Conservation (phyloP, 2,113 vertebrate species). For the Malurus elegans region DNA sequence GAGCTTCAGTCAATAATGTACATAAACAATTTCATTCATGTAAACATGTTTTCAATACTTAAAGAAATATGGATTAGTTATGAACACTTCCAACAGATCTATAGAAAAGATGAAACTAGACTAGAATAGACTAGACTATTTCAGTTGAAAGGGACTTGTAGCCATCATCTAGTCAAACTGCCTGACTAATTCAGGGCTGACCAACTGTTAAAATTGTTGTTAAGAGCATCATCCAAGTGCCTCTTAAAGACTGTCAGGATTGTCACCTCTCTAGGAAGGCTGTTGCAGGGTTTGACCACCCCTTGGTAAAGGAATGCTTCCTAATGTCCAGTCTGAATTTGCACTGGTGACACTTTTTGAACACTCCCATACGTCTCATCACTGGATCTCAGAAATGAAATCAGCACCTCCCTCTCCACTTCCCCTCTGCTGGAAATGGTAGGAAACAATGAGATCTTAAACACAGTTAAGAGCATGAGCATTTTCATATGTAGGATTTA, state of each 20-base stretch:
- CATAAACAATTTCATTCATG: background rate
- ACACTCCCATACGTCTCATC: background rate
- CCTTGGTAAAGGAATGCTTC: background rate
- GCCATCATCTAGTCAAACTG: background rate
- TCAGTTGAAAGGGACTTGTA: background rate
- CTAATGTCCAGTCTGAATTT: background rate
- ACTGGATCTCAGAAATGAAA: background rate
- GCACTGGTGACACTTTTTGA: background rate
- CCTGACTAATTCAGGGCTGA: background rate
- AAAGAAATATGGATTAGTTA: background rate
- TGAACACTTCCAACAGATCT: background rate
- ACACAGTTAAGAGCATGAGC: background rate
- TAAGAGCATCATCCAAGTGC: background rate
- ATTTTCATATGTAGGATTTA: background rate
- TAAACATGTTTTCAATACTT: background rate
- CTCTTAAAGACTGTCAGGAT: background rate
- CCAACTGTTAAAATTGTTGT: background rate
- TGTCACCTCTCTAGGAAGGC: background rate
- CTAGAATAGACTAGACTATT: background rate
- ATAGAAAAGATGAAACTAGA: background rate
- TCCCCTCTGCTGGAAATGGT: background rate
- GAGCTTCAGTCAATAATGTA: background rate
- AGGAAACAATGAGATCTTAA: background rate
- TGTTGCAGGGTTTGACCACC: background rate
- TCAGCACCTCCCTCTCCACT: background rate